Conservation (phyloP, 2,113 vertebrate genomes). For the Megaceryle maxima region DNA sequence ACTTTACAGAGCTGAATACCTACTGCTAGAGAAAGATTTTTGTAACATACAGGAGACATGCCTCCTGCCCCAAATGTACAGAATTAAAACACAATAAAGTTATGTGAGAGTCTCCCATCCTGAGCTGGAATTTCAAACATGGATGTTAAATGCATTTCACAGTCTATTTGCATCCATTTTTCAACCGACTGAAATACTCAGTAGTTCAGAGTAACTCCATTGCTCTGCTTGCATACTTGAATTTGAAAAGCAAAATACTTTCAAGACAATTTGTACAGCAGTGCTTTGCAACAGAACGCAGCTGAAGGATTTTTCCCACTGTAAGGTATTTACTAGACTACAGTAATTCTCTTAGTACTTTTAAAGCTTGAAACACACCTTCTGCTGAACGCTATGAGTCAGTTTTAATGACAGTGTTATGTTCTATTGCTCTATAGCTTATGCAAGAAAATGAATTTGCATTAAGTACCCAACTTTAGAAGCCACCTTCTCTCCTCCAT, state of each 20-base stretch:
- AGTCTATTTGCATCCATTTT: neutral
- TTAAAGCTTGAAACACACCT: constrained; percentile 62
- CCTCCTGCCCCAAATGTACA: fast-evolving
- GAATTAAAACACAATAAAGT: neutral
- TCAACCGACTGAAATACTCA: neutral
- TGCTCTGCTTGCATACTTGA: neutral
- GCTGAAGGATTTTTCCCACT: neutral
- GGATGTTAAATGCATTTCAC: neutral
- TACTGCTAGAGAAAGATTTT: neutral
- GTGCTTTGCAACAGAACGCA: neutral
- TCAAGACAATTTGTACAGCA: neutral
- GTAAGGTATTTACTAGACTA: constrained; percentile 45
- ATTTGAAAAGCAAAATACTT: neutral
- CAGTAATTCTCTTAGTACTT: constrained; percentile 55
- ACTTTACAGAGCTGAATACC: neutral
- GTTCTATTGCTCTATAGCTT: constrained; percentile 55
- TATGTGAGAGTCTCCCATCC: neutral
- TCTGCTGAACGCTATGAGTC: constrained; percentile 66
- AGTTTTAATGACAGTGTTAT: constrained; percentile 70
- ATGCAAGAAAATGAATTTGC: constrained; percentile 69
- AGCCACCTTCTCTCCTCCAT: constrained; percentile 56
- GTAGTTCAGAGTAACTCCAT: neutral
- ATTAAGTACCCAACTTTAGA: constrained; percentile 65
- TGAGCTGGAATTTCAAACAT: neutral
- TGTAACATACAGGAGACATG: neutral